phyloP scores from a whole-genome alignment of 1,140 invertebrate species.

The Mycetomoellerius zeteki region DNA sequence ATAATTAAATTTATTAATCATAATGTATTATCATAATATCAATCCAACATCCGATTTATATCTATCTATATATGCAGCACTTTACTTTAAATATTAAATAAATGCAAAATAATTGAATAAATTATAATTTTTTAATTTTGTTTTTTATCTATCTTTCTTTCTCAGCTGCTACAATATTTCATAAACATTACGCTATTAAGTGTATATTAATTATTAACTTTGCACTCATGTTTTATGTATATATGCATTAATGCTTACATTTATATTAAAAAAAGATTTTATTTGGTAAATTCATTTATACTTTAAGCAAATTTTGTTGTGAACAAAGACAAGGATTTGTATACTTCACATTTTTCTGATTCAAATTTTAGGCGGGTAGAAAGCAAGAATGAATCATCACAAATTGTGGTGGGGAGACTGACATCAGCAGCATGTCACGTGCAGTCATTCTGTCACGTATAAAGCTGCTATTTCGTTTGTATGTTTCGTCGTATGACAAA shows the following conservation, averaged over 20 bases:
- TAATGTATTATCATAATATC: slow-evolving; percentile 11
- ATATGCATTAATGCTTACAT: neutral
- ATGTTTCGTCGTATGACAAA: no score
- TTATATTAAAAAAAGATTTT: neutral
- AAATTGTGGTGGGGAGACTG: slow-evolving; percentile 56
- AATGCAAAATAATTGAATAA: slow-evolving; percentile 21
- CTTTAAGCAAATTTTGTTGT: neutral
- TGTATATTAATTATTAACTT: neutral
- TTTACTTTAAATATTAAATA: neutral
- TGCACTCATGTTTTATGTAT: neutral
- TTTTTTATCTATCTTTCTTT: neutral
- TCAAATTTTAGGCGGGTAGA: slow-evolving; percentile 31
- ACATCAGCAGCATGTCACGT: slow-evolving; percentile 28
- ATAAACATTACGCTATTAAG: neutral
- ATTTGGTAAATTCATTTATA: neutral
- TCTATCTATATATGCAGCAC: neutral
- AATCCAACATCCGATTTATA: neutral
- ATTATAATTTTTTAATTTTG: slow-evolving; percentile 3
- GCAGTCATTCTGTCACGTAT: slow-evolving; percentile 18
- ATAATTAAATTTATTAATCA: neutral
- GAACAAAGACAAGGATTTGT: neutral
- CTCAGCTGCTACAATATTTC: neutral
- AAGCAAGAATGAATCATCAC: slow-evolving; percentile 52
- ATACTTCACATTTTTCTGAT: neutral
- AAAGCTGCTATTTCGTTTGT: no score